A percentile compares a stretch with the other conserved stretches of the same genome.
phyloP scores from a whole-genome alignment of 2,797 vertebrate genomes.

The Phoeniculus purpureus region DNA sequence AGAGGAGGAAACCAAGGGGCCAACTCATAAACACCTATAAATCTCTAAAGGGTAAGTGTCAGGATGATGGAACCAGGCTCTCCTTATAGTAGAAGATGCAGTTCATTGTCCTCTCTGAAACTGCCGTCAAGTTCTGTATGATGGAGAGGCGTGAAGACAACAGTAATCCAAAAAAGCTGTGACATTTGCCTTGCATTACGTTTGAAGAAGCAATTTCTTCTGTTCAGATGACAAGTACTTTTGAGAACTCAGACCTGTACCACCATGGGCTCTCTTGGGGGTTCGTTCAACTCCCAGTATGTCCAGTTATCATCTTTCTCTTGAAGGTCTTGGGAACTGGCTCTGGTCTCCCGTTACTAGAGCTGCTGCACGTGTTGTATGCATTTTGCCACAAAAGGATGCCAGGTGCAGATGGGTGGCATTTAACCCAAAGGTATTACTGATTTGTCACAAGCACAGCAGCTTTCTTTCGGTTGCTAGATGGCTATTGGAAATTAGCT shows the following conservation, averaged over 20 bases:
- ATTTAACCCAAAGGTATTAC: background rate
- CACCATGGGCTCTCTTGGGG: background rate
- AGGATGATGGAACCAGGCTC: no score
- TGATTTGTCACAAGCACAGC: background rate
- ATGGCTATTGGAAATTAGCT: background rate
- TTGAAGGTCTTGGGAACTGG: background rate
- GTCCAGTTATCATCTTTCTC: background rate
- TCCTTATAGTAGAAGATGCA: no score
- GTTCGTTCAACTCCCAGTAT: background rate
- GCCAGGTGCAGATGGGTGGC: background rate
- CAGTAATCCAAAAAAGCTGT: background rate
- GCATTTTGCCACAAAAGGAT: background rate
- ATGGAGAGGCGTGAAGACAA: background rate
- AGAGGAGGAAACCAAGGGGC: no score
- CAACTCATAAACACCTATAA: no score
- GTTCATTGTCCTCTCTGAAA: background rate
- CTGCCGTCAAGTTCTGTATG: background rate
- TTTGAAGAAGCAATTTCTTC: background rate
- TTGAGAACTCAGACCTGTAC: background rate
- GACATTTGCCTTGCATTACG: background rate
- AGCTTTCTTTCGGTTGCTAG: background rate
- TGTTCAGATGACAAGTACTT: background rate
- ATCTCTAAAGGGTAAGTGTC: no score
- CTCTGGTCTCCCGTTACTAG: background rate
- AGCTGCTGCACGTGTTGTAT: background rate